Evolutionary conservation across 2,797 vertebrate species (phyloP).

Genomic region (Lateolabrax maculatus): DNA sequence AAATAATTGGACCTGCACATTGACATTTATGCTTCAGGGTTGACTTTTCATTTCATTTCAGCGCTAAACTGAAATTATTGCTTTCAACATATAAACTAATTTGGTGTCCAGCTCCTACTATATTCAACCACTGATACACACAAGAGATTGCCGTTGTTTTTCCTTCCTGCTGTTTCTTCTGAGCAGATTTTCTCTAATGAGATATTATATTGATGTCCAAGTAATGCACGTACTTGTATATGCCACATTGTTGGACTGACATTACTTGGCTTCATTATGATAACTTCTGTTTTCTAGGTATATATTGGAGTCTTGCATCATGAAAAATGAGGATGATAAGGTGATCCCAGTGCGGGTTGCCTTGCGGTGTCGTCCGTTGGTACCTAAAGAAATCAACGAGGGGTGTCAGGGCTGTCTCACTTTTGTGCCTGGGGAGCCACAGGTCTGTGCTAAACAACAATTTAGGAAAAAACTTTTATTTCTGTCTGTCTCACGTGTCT

Average conservation of each 20-base stretch:
- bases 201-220: neutral
- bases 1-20: neutral
- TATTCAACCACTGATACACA: neutral
- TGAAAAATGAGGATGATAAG: constrained; percentile 88
- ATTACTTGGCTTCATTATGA: neutral
- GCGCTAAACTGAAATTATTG: neutral
- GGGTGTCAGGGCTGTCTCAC: constrained; percentile 94
- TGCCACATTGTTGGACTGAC: neutral
- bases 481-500: neutral
- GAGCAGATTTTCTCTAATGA: neutral
- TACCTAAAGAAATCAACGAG: constrained; percentile 91
- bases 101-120: neutral
- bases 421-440: constrained; percentile 92
- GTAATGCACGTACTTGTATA: neutral
- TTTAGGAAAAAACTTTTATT: neutral
- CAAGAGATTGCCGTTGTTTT: neutral
- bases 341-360: constrained; percentile 94
- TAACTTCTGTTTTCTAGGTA: constrained; percentile 5
- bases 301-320: constrained; percentile 66
- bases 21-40: neutral
- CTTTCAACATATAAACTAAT: neutral
- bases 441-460: constrained; percentile 80
- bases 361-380: constrained; percentile 93
- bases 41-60: neutral
- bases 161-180: neutral